Base-by-base conservation (phyloP, 2,888 invertebrate genomes). In the Timandra comae region DNA sequence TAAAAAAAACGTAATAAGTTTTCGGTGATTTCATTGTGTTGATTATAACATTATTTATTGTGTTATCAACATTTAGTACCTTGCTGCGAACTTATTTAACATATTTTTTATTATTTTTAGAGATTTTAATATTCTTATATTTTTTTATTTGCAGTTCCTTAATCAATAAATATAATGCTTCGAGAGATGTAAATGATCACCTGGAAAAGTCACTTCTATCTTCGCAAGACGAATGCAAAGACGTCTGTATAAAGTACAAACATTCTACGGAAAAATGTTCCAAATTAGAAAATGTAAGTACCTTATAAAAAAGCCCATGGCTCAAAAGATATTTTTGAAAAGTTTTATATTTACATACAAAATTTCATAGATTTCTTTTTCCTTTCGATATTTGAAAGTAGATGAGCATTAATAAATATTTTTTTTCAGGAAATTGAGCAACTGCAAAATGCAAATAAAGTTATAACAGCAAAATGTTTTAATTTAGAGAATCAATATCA, bases 191-290 rank as follows among this genome's bases (percentile, higher is more conserved):
- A 30, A 44, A 62, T 16, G 58, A 64, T 11, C 48, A 62, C 29
- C 45, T 56, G 5, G 53, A 68, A 33, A 63, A 56, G 36, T 33
- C 46, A 22, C 49, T 74, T 8, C 30, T 56, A 7, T 34, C 52
- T 25, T 52, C 63, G 9, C 70, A 65, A 45, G 68, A 69, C 30
- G 72, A 73, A 45, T 63, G 64, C 39, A 73, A 61, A 45, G 50
- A 72, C 45, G 56, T 56, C 27, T 72, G 68, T 32, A 57, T 74
- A 31, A 63, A 75, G 24, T 63, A 68, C 27, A 61, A 57, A 35
- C 56, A 54, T 29, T 41, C 54, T n/a, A 38, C 63, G 9, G 70
- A 75, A 33, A 69, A 56, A 47, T 63, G 54, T 41, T 31, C 50
- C 12, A 39, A 35, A 19, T 41, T 69, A 27, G 71, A 77, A 54